Conservation (phyloP, 1,140 invertebrate genomes). For the Dreissena polymorpha region DNA sequence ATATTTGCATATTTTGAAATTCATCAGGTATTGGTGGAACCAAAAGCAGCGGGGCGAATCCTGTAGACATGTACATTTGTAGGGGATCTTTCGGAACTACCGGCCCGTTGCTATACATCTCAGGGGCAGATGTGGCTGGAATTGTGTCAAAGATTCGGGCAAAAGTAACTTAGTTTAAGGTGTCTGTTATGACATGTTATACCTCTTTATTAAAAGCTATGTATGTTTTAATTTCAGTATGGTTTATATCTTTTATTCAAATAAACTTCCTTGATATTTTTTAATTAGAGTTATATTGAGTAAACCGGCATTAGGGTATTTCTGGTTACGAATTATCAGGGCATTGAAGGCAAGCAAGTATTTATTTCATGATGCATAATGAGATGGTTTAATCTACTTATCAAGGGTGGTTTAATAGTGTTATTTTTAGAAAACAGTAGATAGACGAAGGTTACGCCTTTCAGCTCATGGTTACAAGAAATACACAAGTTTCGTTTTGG, state of each 20-base stretch:
- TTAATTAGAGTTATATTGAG: too few species aligned
- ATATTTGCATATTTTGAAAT: not conserved
- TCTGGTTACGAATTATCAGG: too few species aligned
- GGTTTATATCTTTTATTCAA: not conserved
- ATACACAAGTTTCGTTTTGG: too few species aligned
- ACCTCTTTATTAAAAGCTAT: not conserved
- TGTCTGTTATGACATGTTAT: conserved; percentile 61
- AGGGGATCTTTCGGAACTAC: conserved; percentile 78
- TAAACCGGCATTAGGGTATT: too few species aligned
- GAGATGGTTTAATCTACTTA: too few species aligned
- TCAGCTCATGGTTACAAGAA: too few species aligned
- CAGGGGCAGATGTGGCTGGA: conserved; percentile 82
- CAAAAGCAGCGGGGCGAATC: conserved; percentile 82
- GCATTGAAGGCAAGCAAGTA: too few species aligned
- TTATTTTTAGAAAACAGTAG: too few species aligned
- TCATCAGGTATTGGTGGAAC: conserved; percentile 80
- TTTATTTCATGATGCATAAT: too few species aligned
- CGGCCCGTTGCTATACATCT: conserved; percentile 81
- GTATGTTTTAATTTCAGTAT: not conserved
- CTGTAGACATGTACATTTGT: conserved; percentile 84
- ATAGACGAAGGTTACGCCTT: too few species aligned
- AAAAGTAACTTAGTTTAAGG: conserved; percentile 80
- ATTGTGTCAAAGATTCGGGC: conserved; percentile 80
- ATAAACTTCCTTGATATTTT: too few species aligned
- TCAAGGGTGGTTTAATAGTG: too few species aligned